Base-by-base conservation (phyloP, 1,140 invertebrate species). In the Procambarus virginalis region DNA sequence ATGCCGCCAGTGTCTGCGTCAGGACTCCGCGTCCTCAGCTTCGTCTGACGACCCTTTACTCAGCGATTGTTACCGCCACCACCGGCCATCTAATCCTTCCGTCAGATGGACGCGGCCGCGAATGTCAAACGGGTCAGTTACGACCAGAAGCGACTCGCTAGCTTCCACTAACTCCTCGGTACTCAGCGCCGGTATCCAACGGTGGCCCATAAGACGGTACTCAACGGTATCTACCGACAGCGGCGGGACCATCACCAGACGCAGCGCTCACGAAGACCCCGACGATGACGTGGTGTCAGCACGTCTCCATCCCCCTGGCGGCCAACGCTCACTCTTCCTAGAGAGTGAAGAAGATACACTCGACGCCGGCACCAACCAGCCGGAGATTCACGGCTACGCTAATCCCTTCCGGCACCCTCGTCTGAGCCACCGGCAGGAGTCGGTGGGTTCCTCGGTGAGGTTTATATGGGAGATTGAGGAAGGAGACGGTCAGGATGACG, bases 121-220 rank as follows among this genome's bases (percentile, higher is more conserved):
- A 46, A 89, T 92, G 68, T 92, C 91, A 6, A 92, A 92, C 70
- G 91, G 91, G 9, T 92, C 91, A n/a, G 91, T 92, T 0, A 89
- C 84, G 10, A 92, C 91, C 9, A 91, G 91, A 83, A 92, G 91
- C 76, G 91, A 92, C 73, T 92, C 91, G 6, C 79, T 92, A 6
- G 91, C 90, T 48, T 92, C 91, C n/a, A 92, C 91, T 2, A 92
- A 88, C 68, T 92, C 91, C 9, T 92, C 91, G 3, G 89, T 92
- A 3, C 22, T 92, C 8, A 92, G 91, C 75, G 90, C 75, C n/a
- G 91, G 89, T 3, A 73, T 92, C 58, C 86, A 81, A 46, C 84
- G 91, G 60, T 89, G 86, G 83, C 91, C 89, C 9, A 77, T 92
- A 34, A 75, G 91, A 22, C 73, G 91, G 17, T 92, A 91, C 55